Conservation (phyloP, 2,113 vertebrate genomes). For the Tauraco erythrolophus region DNA sequence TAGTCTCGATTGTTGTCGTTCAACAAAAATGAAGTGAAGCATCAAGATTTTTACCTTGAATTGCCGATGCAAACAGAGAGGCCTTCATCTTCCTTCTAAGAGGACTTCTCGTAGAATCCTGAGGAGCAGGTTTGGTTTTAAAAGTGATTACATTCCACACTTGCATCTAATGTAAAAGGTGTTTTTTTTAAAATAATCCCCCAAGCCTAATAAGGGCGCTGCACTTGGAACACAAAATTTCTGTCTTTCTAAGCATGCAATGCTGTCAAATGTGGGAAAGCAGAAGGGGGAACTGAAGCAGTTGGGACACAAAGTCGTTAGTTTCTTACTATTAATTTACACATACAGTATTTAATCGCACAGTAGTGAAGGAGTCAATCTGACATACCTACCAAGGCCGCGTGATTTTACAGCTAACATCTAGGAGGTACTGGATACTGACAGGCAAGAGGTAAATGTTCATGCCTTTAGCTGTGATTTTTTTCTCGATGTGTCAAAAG, state of each 20-base stretch:
- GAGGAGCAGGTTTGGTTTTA: neutral
- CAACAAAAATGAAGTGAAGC: neutral
- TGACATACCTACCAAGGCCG: neutral
- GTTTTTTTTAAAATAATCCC: neutral
- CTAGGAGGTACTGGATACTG: neutral
- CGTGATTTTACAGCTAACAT: neutral
- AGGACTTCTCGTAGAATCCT: neutral
- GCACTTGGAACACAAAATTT: neutral
- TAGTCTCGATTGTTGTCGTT: neutral
- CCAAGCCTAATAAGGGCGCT: fast-evolving
- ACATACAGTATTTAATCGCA: neutral
- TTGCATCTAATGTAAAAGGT: neutral
- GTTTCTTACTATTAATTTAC: neutral
- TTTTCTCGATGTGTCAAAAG: neutral
- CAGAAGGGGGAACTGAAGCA: neutral
- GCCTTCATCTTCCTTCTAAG: neutral
- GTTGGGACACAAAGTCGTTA: neutral
- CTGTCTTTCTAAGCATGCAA: neutral
- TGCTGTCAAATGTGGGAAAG: neutral
- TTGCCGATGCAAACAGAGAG: neutral
- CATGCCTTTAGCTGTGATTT: neutral
- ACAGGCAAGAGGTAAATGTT: neutral
- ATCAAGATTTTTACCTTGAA: neutral
- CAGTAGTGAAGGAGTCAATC: neutral
- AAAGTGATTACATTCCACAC: neutral